Conservation (phyloP, 2,113 vertebrate species). For the Microcebus tavaratra region DNA sequence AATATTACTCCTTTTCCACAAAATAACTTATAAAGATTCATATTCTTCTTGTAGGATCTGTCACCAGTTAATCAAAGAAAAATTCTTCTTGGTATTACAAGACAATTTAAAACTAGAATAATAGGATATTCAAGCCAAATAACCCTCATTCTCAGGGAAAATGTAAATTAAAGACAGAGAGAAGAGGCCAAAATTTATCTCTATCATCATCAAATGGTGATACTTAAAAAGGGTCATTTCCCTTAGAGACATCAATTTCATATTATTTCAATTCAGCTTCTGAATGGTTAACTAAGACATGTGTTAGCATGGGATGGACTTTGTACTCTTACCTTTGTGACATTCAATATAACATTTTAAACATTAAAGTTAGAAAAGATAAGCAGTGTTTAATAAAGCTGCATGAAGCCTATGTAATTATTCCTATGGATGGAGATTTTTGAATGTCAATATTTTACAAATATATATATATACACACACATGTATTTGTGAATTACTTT, state of each 20-base stretch:
- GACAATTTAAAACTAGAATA: not conserved
- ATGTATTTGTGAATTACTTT: slow-evolving; percentile 8
- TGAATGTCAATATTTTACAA: not conserved
- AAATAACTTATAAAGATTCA: not conserved
- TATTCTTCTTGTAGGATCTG: not conserved
- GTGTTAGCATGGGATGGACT: not conserved
- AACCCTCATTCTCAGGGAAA: not conserved
- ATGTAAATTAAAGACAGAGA: not conserved
- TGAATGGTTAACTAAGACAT: not conserved
- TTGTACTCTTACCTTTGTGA: not conserved
- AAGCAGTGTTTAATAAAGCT: not conserved
- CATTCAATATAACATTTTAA: not conserved
- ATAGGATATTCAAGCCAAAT: not conserved
- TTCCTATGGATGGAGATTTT: not conserved
- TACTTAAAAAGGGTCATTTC: not conserved
- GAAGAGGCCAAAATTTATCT: not conserved
- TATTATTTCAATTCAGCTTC: not conserved
- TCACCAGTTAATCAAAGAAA: not conserved
- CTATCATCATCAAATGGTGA: not conserved
- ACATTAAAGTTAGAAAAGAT: not conserved
- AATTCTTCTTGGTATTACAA: not conserved
- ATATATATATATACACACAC: not conserved
- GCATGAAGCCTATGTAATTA: not conserved
- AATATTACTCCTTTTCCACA: not conserved
- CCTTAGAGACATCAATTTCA: not conserved